Evolutionary conservation across 1,140 invertebrate genomes (phyloP), one percentile per base, ranked within the genome.

Genomic region (Piezodorus guildinii): DNA sequence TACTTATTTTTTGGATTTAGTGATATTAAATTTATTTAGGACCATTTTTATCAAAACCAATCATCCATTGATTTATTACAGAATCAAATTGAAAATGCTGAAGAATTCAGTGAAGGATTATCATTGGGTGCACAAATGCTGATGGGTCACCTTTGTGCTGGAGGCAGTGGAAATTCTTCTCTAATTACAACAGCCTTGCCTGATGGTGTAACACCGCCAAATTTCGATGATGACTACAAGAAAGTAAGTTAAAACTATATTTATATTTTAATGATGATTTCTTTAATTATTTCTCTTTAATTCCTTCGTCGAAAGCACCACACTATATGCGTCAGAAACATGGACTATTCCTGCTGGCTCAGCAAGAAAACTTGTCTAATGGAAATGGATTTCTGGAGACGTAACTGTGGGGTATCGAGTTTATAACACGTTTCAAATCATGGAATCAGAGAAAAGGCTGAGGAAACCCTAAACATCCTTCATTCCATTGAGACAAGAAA

Each of bases 191-290:
- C 78, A 43, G 78, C 79, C 5, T 64, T 82, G 16, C 78, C 79
- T 27, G 83, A 85, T 73, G 81, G 84, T 21, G 72, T 86, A 10
- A 81, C 83, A 10, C 79, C 79, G 15, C 72, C 88, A 17, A 86
- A 83, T 9, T 75, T 88, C 67, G 85, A 88, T 69, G 80, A 87
- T 58, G 84, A 88, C n/a, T 86, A 83, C 70, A 85, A 86, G 73
- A 81, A 81, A 73, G 72, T 72, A 65, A 69, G 66, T 61, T 63
- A 64, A 39, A 39, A 39, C 34, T 39, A 39, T 12, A 39, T 5
- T 39, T 6, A 30, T 12, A 10, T 6, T 12, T 10, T 39, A 10
- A 39, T 12, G 12, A 12, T 39, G 34, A 10, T 39, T 39, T 30
- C 27, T 30, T 30, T 30, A 30, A 30, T n/a, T 30, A 30, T 30